phyloP scores from a whole-genome alignment of 2,888 invertebrate genomes.

The Eupeodes luniger region DNA sequence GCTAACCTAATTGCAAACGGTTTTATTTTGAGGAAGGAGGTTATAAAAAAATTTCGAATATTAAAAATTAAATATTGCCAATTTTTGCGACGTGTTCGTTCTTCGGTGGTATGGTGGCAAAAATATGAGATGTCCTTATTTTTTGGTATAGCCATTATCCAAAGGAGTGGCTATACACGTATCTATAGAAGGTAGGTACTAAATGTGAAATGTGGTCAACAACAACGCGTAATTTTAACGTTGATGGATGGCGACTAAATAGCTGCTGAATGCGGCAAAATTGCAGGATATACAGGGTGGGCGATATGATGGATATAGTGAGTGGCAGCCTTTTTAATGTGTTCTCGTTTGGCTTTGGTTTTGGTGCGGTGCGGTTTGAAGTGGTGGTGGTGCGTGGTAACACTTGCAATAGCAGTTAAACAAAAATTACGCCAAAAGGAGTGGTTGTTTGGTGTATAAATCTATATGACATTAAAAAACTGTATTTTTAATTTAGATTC shows the following conservation, averaged over 20 bases:
- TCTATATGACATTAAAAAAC: slow-evolving; percentile 44
- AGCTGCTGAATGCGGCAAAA: slow-evolving; percentile 31
- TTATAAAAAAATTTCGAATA: slow-evolving; percentile 59
- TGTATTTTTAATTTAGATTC: slow-evolving; percentile 53
- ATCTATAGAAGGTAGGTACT: background rate
- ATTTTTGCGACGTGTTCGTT: slow-evolving; percentile 36
- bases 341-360: slow-evolving; percentile 28
- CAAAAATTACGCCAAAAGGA: slow-evolving; percentile 17
- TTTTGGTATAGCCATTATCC: background rate
- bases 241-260: slow-evolving; percentile 50
- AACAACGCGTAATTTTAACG: slow-evolving; percentile 47
- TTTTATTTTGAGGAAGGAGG: slow-evolving; percentile 27
- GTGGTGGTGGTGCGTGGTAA: slow-evolving; percentile 34
- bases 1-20: slow-evolving; percentile 61
- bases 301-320: slow-evolving; percentile 30
- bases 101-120: background rate
- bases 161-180: slow-evolving; percentile 27
- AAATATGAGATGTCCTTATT: background rate
- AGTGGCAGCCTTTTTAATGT: slow-evolving; percentile 58
- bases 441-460: background rate
- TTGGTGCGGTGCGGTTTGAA: background rate
- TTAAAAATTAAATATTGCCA: slow-evolving; percentile 73
- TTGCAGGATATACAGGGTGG: background rate
- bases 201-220: slow-evolving; percentile 67
- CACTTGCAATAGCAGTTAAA: slow-evolving; percentile 58